Base-by-base conservation (phyloP, 2,797 vertebrate species). In the Helicolenus hilgendorfi region DNA sequence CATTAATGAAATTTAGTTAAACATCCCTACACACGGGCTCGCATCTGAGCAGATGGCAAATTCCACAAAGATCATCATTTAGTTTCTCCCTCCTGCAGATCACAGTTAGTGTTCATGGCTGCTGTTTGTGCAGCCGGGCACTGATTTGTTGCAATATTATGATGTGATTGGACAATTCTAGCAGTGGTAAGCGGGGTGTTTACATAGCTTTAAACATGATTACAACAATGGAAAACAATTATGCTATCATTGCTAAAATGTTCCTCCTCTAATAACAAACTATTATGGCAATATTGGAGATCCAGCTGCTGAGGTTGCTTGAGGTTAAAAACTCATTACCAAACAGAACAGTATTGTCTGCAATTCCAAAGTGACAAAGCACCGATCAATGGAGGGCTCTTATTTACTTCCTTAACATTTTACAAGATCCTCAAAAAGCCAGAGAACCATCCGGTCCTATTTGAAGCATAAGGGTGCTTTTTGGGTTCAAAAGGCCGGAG, bases 1-100 rank as follows among this genome's bases (percentile, higher is more conserved):
- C 63, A 67, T 92, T 92, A 92, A 92, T 86, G 75, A 91, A 94
- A 93, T 94, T 79, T 92, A 87, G 91, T 87, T 88, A 92, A 55
- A 84, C 82, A 88, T 90, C 64, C 75, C 84, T 31, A 49, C 70
- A 84, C 75, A 70, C 72, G 26, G 26, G 31, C 82, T 87, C 27
- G 26, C 82, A 18, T 79, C 75, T 18, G 59, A 92, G 74, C 94
- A 96, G 94, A 95, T 92, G 93, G 91, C 38, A 70, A 83, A 92
- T 85, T 93, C 83, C 75, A 77, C 82, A 86, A 90, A 92, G 83
- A 89, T 89, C 77, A 84, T 87, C 29, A 49, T 80, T 82, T 59
- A 31, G 41, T 62, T 83, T 74, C 18, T 2, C 22, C 70, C 77
- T 91, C 77, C 59, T 18, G 70, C 58, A 31, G 81, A 27, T 82